These are phyloP conservation scores for Castor canadensis DNA, from an alignment of 2,113 vertebrate genomes.

Conservation along the genomic window DNA sequence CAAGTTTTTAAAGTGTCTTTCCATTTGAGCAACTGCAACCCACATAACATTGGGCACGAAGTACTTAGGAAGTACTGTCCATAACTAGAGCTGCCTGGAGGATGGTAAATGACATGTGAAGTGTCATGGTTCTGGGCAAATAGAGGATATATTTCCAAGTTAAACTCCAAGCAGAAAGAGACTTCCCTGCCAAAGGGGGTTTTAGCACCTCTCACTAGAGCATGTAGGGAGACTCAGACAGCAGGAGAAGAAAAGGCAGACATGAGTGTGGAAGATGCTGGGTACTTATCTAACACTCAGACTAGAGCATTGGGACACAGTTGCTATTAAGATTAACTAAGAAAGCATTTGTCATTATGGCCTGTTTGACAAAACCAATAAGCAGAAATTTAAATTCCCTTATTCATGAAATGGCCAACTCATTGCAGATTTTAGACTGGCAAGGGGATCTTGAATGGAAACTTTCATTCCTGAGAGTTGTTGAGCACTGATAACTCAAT, in stretches of 20 bases:
- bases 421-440: fast-evolving
- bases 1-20: neutral
- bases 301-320: neutral
- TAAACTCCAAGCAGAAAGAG: neutral
- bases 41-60: neutral
- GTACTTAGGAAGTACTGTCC: neutral
- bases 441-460: neutral
- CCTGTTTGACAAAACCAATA: no score
- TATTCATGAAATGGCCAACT: neutral
- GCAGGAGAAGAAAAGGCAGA: neutral
- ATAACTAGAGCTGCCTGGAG: neutral
- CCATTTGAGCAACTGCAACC: neutral
- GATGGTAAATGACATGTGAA: neutral
- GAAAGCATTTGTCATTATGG: no score
- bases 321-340: neutral
- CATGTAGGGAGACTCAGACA: neutral
- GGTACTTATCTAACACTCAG: neutral
- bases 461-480: neutral
- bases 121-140: neutral
- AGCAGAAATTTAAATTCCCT: neutral
- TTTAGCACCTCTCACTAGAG: neutral
- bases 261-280: fast-evolving
- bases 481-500: fast-evolving
- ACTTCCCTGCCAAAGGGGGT: neutral
- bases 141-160: neutral